phyloP scores from a whole-genome alignment of 2,113 vertebrate genomes.

The Bolborhynchus lineola region DNA sequence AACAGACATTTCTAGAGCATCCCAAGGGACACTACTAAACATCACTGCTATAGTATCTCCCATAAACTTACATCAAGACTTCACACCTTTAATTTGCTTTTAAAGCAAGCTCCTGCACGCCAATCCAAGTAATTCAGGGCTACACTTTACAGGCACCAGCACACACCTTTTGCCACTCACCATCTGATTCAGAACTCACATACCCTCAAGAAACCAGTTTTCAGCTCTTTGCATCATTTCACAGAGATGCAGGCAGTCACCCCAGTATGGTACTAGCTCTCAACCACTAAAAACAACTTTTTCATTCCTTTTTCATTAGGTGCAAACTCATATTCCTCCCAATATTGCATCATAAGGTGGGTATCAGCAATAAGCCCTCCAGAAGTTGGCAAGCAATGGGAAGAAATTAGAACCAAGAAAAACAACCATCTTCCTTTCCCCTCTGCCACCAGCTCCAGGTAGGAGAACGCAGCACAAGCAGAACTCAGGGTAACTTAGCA shows the following conservation, averaged over 20 bases:
- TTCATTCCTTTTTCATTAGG: background rate
- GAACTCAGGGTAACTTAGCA: rapidly evolving
- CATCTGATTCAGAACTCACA: background rate
- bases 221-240: background rate
- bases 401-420: background rate
- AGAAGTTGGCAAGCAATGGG: background rate
- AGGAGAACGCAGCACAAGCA: rapidly evolving
- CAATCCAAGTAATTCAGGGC: background rate
- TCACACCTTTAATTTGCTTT: background rate
- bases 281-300: background rate
- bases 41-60: background rate
- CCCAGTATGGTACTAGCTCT: background rate
- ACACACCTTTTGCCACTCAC: background rate
- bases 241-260: background rate
- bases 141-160: background rate
- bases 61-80: background rate
- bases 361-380: background rate
- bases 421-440: background rate
- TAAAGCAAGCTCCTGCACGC: background rate
- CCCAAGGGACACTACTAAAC: rapidly evolving
- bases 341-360: background rate
- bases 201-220: background rate
- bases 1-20: background rate
- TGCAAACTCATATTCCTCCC: background rate
- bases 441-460: rapidly evolving